Evolutionary conservation across 2,888 invertebrate genomes (phyloP).

Genomic region (Microctonus hyperodae): DNA sequence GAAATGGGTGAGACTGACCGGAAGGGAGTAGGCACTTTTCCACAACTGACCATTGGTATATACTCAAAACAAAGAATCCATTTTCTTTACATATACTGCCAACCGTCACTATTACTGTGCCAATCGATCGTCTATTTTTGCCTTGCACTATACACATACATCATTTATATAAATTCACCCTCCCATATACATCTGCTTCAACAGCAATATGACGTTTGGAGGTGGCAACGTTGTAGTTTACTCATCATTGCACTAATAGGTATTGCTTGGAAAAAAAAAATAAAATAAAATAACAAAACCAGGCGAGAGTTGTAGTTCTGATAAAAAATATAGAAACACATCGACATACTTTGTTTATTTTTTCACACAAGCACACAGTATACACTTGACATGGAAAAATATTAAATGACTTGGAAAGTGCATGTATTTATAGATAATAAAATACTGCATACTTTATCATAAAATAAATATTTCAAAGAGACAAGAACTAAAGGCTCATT

Average conservation of each 20-base stretch:
- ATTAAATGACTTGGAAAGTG: not conserved
- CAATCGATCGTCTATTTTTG: slow-evolving; percentile 7
- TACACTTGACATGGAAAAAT: slow-evolving; percentile 37
- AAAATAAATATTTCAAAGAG: no score
- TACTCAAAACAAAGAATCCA: slow-evolving; percentile 1
- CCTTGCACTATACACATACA: not conserved
- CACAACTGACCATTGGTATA: slow-evolving; percentile 10
- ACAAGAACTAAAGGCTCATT: no score
- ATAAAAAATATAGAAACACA: not conserved
- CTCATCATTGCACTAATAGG: slow-evolving; percentile 42
- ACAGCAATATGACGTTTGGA: not conserved
- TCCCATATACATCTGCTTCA: not conserved
- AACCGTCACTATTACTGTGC: not conserved
- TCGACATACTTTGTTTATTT: not conserved
- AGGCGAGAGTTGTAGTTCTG: not conserved
- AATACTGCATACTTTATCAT: no score
- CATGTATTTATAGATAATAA: no score
- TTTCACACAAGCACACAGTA: slow-evolving; percentile 38
- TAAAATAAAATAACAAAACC: not conserved
- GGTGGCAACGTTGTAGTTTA: slow-evolving; percentile 35
- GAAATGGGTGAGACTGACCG: slow-evolving; percentile 31
- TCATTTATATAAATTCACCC: no score
- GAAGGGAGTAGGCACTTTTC: slow-evolving; percentile 17
- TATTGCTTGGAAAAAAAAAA: not conserved
- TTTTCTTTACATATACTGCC: not conserved